These are phyloP conservation scores for Siderastrea radians DNA, from an alignment of 92 coral and sea anemone genomes.

Conservation along the genomic window DNA sequence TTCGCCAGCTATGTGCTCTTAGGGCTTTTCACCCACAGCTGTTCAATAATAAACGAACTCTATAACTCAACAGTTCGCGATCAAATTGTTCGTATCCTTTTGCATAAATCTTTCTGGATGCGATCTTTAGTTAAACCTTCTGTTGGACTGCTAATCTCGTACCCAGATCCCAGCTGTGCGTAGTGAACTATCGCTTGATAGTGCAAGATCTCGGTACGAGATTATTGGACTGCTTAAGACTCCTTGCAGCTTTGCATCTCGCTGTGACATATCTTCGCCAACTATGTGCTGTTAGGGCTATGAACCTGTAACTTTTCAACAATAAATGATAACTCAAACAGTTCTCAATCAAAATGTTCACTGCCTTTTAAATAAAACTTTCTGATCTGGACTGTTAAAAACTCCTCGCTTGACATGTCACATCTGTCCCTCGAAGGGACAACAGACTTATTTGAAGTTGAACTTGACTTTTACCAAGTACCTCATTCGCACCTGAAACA, in stretches of 20 bases:
- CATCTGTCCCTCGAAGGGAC: neutral
- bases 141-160: too few relatives aligned
- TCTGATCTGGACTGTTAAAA: neutral
- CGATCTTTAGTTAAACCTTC: too few relatives aligned
- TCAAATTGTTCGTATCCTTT: too few relatives aligned
- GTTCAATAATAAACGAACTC: too few relatives aligned
- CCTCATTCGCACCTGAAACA: constrained; percentile 90
- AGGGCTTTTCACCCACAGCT: neutral
- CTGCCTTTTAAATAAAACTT: neutral
- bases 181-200: too few relatives aligned
- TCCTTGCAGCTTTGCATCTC: neutral
- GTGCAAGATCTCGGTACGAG: too few relatives aligned
- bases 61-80: too few relatives aligned
- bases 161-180: too few relatives aligned
- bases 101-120: neutral
- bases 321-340: too few relatives aligned
- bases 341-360: too few relatives aligned
- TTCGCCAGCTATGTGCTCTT: neutral
- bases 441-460: constrained; percentile 70
- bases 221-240: too few relatives aligned
- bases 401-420: neutral
- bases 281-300: neutral
- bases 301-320: neutral
- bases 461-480: constrained; percentile 92
- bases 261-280: neutral